Conservation (phyloP, 2,113 vertebrate species). For the Corythoichthys haematopterus region DNA sequence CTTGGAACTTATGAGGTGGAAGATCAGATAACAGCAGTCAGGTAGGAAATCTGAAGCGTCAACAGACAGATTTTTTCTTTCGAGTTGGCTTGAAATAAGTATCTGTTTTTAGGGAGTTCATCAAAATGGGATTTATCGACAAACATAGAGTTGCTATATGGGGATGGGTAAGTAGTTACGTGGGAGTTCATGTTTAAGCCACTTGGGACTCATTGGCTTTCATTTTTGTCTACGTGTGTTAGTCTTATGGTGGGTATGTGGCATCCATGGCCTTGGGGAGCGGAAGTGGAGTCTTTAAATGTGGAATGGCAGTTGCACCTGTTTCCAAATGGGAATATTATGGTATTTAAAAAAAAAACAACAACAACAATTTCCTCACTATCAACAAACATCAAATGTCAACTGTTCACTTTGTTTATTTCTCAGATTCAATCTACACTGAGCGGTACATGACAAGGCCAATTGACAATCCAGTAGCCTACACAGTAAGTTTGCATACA, state of each 20-base stretch:
- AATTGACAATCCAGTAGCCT: conserved; percentile 71
- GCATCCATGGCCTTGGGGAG: conserved; percentile 93
- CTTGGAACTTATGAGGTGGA: conserved; percentile 93
- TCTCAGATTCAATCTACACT: conserved; percentile 77
- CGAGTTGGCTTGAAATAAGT: not conserved
- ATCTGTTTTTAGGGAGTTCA: conserved; percentile 78
- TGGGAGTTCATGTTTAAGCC: not conserved
- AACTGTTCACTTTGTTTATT: not conserved
- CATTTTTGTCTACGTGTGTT: conserved; percentile 44
- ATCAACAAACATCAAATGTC: not conserved
- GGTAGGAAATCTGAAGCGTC: conserved; percentile 60
- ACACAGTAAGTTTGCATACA: conserved; percentile 72
- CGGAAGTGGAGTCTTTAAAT: conserved; percentile 89
- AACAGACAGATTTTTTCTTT: not conserved
- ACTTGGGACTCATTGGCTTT: not conserved
- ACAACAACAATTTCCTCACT: not conserved
- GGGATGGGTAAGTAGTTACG: conserved; percentile 90
- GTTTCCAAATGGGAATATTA: conserved; percentile 95
- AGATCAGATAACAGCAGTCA: conserved; percentile 90
- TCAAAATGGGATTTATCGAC: conserved; percentile 84
- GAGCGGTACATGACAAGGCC: conserved; percentile 93
- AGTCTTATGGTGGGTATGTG: conserved; percentile 98
- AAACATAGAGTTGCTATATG: conserved; percentile 85
- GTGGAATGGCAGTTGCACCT: conserved; percentile 93
- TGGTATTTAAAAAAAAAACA: conserved; percentile 69